Evolutionary conservation across 2,113 vertebrate species (phyloP), one percentile per base, ranked within the genome.

Genomic region (Urocolius indicus): DNA sequence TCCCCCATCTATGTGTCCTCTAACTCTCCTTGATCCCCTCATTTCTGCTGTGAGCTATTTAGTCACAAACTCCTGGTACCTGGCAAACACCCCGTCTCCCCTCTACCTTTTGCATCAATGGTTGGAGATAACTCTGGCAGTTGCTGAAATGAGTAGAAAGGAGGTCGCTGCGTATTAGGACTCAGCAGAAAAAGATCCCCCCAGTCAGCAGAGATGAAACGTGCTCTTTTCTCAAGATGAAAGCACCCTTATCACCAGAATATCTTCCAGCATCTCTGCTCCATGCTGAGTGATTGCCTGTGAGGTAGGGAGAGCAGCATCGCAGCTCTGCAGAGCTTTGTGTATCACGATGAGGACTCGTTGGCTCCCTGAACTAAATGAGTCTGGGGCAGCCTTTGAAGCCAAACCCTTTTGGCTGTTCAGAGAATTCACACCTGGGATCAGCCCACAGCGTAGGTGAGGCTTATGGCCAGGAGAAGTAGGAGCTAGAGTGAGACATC

Each of bases 1-100:
- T 61, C 21, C 24, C 9, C 21, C 22, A 8, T 6, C 51, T 7
- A 0, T 4, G 24, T 0, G 0, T 10, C 49, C 0, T 0, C 9
- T 2, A 7, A 3, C 5, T 10, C 17, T 67, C 55, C 52, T 38
- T 5, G 16, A 9, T 36, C 45, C 41, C 0, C 1, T 8, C 22
- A 2, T 5, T 52, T 46, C 52, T 1, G 24, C 46, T 5, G 1
- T 15, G 71, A 27, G 3, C 17, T 76, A 2, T 9, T 45, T 22
- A 29, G 1, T 49, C 2, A 1, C 11, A 5, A 74, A 43, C 34
- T 75, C 48, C 61, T 16, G 36, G 29, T 45, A 55, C 49, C 32
- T 23, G 17, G 5, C 11, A 27, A 27, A 9, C 38, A 3, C 89
- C 16, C 57, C 6, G 79, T 58, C 45, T 82, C 46, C 66, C 32